Evolutionary conservation across 2,113 vertebrate genomes (phyloP).

Genomic region (Xiphophorus maculatus): DNA sequence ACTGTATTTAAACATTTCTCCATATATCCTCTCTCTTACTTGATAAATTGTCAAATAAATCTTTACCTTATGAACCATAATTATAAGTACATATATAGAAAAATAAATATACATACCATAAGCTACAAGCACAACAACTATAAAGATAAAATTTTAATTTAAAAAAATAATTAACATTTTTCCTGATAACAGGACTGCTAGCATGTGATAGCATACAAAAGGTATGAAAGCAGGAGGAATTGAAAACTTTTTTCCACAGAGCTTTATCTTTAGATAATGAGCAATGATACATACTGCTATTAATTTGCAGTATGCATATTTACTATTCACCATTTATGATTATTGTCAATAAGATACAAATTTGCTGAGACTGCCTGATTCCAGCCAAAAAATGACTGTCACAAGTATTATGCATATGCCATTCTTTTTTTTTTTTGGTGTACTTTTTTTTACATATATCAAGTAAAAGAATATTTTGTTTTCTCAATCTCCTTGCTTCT

Average conservation of each 20-base stretch:
- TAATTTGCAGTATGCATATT: neutral
- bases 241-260: neutral
- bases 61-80: no score
- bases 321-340: slow-evolving; percentile 8
- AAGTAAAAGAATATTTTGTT: slow-evolving; percentile 58
- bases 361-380: slow-evolving; percentile 36
- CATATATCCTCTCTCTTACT: no score
- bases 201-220: no score
- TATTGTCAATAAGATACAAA: slow-evolving; percentile 30
- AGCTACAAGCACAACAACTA: no score
- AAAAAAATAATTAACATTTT: no score
- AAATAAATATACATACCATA: no score
- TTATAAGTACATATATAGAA: no score
- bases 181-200: no score
- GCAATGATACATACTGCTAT: neutral
- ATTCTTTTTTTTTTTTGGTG: no score
- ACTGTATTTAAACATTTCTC: no score
- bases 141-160: no score
- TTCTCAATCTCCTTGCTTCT: slow-evolving; percentile 9
- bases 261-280: neutral
- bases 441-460: slow-evolving; percentile 51
- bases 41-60: no score
- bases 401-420: slow-evolving; percentile 3
- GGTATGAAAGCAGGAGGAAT: neutral
- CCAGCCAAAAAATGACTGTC: slow-evolving; percentile 37